Base-by-base conservation (phyloP, 2,888 invertebrate genomes). In the Spisula solida region DNA sequence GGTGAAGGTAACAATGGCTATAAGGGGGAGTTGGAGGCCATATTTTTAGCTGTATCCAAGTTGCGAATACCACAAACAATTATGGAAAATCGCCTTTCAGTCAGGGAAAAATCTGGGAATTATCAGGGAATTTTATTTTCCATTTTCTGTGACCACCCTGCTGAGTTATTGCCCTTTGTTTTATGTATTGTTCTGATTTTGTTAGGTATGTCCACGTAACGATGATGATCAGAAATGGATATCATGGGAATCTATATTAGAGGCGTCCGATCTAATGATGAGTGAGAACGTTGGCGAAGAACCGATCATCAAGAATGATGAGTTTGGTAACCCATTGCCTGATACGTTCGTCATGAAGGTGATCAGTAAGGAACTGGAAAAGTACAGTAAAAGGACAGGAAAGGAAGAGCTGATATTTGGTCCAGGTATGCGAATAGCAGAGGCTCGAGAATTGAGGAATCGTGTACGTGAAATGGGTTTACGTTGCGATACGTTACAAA, bases 191-290 rank as follows among this genome's bases (percentile, higher is more conserved):
- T 0, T 34, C 14, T 75, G 41, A 16, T n/a, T 10, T 66, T 80
- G 31, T 85, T 25, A 79, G 81, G 51, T 86, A 20, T 51, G 20
- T 12, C 75, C 70, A 14, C 34, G 91, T 20, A 51, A 90, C 79
- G 93, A 94, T 41, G 94, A 94, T 70, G 91, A 92, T 0, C 85
- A 90, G 41, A 89, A 91, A n/a, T 94, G 94, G 94, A 92, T 93
- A 70, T 83, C 93, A 5, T 93, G 90, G 84, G 90, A 93, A 12
- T 87, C 90, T 6, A 92, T 94, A 29, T 56, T 85, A 20, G 82
- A 86, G 0, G 90, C 91, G 56, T 93, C 93, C 1, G 90, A 92
- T 16, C 80, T 82, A 56, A 20, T 94, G 25, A 87, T 70, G 51
- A 56, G 79, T 34, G 81, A 86, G 70, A 84, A 90, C 80, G 29